phyloP scores from a whole-genome alignment of 2,797 vertebrate species.

The Remorina albescens region DNA sequence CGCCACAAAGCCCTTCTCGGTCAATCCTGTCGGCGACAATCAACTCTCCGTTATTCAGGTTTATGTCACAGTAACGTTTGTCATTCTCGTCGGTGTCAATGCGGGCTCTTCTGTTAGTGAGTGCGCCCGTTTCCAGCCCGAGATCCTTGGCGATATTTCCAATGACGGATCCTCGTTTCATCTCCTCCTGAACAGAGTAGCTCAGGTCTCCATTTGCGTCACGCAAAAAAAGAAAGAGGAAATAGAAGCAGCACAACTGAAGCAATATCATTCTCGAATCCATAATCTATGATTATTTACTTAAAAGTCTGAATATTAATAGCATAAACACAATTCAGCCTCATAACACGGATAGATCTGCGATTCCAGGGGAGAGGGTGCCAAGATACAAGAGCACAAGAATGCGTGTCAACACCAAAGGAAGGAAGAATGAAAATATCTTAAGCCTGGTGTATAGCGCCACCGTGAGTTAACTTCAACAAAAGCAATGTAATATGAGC shows the following conservation, averaged over 20 bases:
- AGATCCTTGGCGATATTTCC: conserved; percentile 76
- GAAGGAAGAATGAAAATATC: not conserved
- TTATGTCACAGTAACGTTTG: conserved; percentile 64
- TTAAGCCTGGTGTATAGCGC: conserved; percentile 56
- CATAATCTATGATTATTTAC: not conserved
- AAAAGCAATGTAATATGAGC: not conserved
- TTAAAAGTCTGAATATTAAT: not conserved
- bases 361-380: rapidly evolving
- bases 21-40: conserved; percentile 75
- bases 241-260: not conserved
- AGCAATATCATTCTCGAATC: too few species aligned
- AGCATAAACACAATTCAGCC: not conserved
- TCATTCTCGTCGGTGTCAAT: conserved; percentile 49
- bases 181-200: conserved; percentile 63
- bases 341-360: not conserved
- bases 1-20: conserved; percentile 75
- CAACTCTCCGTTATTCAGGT: conserved; percentile 63
- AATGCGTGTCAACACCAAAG: conserved; percentile 1
- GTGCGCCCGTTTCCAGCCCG: conserved; percentile 25
- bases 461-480: conserved; percentile 53
- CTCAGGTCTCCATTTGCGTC: conserved; percentile 54
- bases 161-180: conserved; percentile 65
- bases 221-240: conserved; percentile 12
- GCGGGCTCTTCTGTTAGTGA: conserved; percentile 50
- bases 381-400: not conserved